A percentile compares a stretch with the other conserved stretches of the same genome.
These are phyloP conservation scores for Taenaris catops DNA, from an alignment of 2,888 invertebrate genomes.

Conservation along the genomic window DNA sequence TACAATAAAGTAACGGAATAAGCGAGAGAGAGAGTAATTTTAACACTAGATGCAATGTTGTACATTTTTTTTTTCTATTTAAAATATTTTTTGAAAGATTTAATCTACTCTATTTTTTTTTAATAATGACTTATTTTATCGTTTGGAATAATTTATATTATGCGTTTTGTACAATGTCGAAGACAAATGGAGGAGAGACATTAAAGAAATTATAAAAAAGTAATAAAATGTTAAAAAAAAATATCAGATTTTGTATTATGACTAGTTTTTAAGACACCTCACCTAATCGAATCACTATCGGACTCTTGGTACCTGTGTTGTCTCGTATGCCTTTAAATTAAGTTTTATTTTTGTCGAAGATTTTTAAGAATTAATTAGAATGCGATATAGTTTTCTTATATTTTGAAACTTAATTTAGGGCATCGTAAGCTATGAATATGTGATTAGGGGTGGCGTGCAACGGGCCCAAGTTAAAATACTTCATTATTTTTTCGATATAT, in stretches of 20 bases:
- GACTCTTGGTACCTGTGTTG: constrained; percentile 46
- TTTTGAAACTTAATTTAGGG: constrained; percentile 44
- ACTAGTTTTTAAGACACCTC: constrained; percentile 38
- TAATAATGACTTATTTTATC: constrained; percentile 76
- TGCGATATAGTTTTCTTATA: too few relatives aligned
- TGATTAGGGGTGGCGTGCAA: constrained; percentile 61
- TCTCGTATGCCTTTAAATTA: constrained; percentile 53
- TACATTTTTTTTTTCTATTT: constrained; percentile 72
- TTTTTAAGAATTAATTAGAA: too few relatives aligned
- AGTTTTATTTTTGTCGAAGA: constrained; percentile 36
- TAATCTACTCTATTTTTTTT: constrained; percentile 77
- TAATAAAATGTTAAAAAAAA: constrained; percentile 74
- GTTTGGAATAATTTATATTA: constrained; percentile 77
- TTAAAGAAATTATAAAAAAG: constrained; percentile 76
- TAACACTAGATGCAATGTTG: constrained; percentile 77
- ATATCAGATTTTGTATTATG: constrained; percentile 62
- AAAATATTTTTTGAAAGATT: constrained; percentile 76
- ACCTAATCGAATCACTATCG: constrained; percentile 54
- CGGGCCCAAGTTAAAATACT: constrained; percentile 64
- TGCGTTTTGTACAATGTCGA: constrained; percentile 74
- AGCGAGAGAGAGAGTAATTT: constrained; percentile 66
- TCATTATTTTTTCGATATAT: constrained; percentile 58
- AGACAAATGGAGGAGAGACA: constrained; percentile 65
- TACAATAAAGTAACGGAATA: constrained; percentile 70
- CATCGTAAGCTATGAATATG: constrained; percentile 39